Base-by-base conservation (phyloP, 2,888 invertebrate species). In the Globia sparganii region DNA sequence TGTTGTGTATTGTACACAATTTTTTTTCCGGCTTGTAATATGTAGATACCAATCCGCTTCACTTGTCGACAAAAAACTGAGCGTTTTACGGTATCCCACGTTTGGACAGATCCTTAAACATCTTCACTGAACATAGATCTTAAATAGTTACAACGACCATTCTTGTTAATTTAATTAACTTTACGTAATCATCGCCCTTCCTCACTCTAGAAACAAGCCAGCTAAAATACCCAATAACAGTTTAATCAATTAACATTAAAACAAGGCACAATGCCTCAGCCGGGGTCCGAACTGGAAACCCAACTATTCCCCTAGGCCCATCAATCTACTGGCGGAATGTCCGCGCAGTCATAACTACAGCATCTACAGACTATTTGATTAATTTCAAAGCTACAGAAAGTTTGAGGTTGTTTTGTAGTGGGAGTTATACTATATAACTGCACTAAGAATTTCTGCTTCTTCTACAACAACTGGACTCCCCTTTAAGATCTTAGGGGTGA, bases 341-440 rank as follows among this genome's bases (percentile, higher is more conserved):
- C 91, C 90, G 83, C 78, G 85, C 87, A 89, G 92, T 93, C 93
- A 93, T 92, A 93, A 92, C 92, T 93, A 88, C 85, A 82, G 88
- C 80, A 88, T 89, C 92, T 92, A 87, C 87, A 81, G 89, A 80
- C 89, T 89, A 90, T 93, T 94, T 94, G 94, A 95, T 94, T 94
- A 94, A 94, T 94, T 92, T 93, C 89, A 89, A 89, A 88, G 90
- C 89, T 89, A 83, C 86, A 87, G 89, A 88, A 85, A 72, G 28
- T 56, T 68, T 69, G 2, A 49, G 77, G n/a, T 53, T 67, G 80
- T 75, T 46, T 34, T 65, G 46, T 71, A 74, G 59, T 58, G 11
- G 0, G 15, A n/a, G 59, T 65, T 62, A 69, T 13, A 40, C 28
- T 28, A 72, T 72, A 1, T 31, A 18, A 6, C 28, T 46, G 28